Conservation (phyloP, 1,140 invertebrate genomes). For the Physella acuta region DNA sequence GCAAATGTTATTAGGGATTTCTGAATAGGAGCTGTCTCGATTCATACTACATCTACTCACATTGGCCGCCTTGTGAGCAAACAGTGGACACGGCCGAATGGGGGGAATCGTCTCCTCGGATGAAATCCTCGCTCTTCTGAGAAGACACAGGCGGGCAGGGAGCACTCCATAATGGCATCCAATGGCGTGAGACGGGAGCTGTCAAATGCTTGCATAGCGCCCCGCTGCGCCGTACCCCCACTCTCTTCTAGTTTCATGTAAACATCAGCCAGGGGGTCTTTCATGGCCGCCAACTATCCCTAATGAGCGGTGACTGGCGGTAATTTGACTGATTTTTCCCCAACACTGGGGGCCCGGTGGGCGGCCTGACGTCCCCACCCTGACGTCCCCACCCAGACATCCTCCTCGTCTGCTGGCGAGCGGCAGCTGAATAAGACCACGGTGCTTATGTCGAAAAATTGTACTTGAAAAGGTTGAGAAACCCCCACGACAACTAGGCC, state of each 20-base stretch:
- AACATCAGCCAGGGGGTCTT: slow-evolving; percentile 25
- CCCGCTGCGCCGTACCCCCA: slow-evolving; percentile 18
- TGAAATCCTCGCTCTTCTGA: slow-evolving; percentile 11
- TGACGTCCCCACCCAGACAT: not conserved
- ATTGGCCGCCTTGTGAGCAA: slow-evolving; percentile 24
- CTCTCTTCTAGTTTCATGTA: slow-evolving; percentile 23
- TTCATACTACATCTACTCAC: slow-evolving; percentile 28
- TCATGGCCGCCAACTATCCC: slow-evolving; percentile 25
- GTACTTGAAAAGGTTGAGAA: no score
- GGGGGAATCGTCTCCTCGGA: slow-evolving; percentile 4
- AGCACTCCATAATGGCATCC: slow-evolving; percentile 22
- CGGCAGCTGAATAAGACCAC: no score
- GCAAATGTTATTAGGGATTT: slow-evolving; percentile 17
- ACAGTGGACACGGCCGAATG: slow-evolving; percentile 24
- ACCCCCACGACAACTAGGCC: no score
- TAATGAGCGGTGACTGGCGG: slow-evolving; percentile 29
- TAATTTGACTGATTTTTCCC: slow-evolving; percentile 28
- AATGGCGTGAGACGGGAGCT: slow-evolving; percentile 28
- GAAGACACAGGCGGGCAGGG: slow-evolving; percentile 12
- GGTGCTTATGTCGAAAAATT: no score
- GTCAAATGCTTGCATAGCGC: slow-evolving; percentile 27
- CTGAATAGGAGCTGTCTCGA: slow-evolving; percentile 23
- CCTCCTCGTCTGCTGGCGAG: no score
- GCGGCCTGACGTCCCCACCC: slow-evolving; percentile 8
- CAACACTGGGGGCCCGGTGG: slow-evolving; percentile 8